Evolutionary conservation across 2,888 invertebrate species (phyloP), one percentile per base, ranked within the genome.

Genomic region (Oscheius sp.): DNA sequence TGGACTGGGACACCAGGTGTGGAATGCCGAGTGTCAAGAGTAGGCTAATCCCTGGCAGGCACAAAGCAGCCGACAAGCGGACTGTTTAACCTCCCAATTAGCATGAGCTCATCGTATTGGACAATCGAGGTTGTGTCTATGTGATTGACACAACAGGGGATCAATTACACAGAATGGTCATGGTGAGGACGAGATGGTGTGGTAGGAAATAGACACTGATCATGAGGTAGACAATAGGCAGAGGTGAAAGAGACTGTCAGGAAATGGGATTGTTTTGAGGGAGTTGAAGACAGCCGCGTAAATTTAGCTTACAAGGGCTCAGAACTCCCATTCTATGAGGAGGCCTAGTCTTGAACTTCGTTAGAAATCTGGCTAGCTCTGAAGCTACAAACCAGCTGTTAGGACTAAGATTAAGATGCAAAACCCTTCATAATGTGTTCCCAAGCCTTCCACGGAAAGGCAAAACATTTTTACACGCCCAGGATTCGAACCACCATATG

Each of bases 31-130:
- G 63, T 63, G 63, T 63, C 63, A 63, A 63, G 63, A 63, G 63
- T 48, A 21, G 63, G 63, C 63, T 63, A 63, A 63, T 63, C 63
- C 63, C 62, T 33, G 21, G 11, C 35, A 21, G 48, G 29, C 29
- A 63, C 37, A 63, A 63, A 63, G 63, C 63, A 21, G 63, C 63
- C 63, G 63, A 47, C 47, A 48, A 48, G 63, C 63, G 63, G 42
- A 63, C 63, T 63, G 63, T 63, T 63, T 63, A 63, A 63, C 63
- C 63, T 63, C 50, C 63, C 63, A 63, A 63, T 63, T 63, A 63
- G 63, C 63, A 63, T 63, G 60, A 60, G 60, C 60, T n/a, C 37
- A 60, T 60, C 42, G 42, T 42, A 37, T 37, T 33, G 37, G 37
- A 60, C 60, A 37, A 37, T 60, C 4, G 33, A 37, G 32, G 37